Evolutionary conservation across 2,797 vertebrate genomes (phyloP).

Genomic region (Graptemys geographica): DNA sequence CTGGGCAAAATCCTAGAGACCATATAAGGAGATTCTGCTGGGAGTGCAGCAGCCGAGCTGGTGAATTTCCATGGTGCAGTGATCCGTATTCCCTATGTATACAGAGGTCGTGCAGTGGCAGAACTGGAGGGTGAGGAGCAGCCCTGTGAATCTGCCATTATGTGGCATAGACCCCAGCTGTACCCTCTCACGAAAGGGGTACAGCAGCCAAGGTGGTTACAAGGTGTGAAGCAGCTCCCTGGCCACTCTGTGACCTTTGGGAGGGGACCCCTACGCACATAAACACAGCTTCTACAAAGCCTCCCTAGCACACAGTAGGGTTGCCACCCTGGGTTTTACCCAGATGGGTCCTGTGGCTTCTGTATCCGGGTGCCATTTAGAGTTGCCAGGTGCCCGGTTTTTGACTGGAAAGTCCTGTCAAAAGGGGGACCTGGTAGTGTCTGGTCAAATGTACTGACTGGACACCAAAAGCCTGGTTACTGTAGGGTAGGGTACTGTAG

Average conservation of each 20-base stretch:
- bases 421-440: too few relatives aligned
- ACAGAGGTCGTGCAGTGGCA: neutral
- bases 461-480: too few relatives aligned
- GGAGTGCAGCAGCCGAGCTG: neutral
- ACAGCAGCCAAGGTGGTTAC: neutral
- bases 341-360: too few relatives aligned
- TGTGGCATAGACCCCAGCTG: neutral
- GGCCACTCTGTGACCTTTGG: neutral
- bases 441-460: too few relatives aligned
- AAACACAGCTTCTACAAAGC: neutral
- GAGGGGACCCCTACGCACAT: neutral
- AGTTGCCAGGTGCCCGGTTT: too few relatives aligned
- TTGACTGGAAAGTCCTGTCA: too few relatives aligned
- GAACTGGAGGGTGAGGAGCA: neutral
- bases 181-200: neutral
- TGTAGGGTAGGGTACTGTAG: too few relatives aligned
- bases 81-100: neutral
- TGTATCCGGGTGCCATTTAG: too few relatives aligned
- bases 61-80: neutral
- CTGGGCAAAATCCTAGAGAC: rapidly evolving
- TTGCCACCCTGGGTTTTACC: too few relatives aligned
- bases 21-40: neutral
- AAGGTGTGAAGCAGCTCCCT: neutral
- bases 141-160: neutral
- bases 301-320: neutral